Base-by-base conservation (phyloP, 1,140 invertebrate genomes). In the Drosophila bocki region DNA sequence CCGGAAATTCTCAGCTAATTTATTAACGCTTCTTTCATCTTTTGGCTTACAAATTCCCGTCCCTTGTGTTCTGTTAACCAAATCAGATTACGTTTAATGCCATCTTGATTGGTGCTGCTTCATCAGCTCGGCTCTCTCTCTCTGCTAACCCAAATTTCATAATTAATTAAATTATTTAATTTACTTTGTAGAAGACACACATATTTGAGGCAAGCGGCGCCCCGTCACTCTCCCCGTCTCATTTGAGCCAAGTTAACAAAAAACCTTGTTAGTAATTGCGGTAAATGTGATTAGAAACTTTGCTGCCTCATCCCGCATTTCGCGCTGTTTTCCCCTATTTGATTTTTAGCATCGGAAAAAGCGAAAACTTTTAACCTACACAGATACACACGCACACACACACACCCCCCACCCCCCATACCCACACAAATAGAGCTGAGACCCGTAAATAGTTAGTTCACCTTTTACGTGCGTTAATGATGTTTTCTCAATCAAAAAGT, bases 401-500 rank as follows among this genome's bases (percentile, higher is more conserved):
- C 47, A 45, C 29, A 50, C 17, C 11, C 12, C 29, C 39, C 17
- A 61, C 53, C 33, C 64, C 33, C 29, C n/a, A 5, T 29, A 19
- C 42, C 22, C 42, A 26, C 48, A 63, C 53, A 58, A 47, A 61
- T 41, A 57, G 51, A 59, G 67, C 67, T 48, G 62, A 63, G 45
- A 71, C 54, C 65, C 75, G 70, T 90, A 85, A 88, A 81, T 88
- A 88, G 85, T 88, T 88, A 82, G 84, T 58, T 74, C 70, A 74
- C 81, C 69, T 88, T 88, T 88, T 88, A 88, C 85, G 85, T 88
- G 85, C 85, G 85, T 88, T 88, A 88, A 88, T 88, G 85, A 88
- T 88, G 85, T 88, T 88, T 88, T 88, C 85, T 90, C 85, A 88
- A 88, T 88, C 85, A 88, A 88, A 88, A 88, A 88, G 85, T 88